These are phyloP conservation scores for Hirtodrosophila cameraria DNA, from an alignment of 2,888 invertebrate genomes.

Conservation along the genomic window DNA sequence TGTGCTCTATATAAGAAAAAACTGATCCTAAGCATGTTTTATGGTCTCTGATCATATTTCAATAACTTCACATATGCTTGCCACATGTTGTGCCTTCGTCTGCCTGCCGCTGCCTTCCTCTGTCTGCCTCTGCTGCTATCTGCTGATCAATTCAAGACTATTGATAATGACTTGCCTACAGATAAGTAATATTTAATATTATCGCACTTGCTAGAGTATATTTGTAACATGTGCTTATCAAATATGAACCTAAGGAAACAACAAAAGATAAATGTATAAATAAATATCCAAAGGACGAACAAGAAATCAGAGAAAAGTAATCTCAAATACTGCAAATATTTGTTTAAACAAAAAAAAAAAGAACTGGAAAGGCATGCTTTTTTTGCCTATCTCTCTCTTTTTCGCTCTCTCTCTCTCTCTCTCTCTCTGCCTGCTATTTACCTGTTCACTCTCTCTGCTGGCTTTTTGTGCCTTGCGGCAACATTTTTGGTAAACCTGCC, in stretches of 20 bases:
- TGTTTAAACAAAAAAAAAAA: conserved; percentile 7
- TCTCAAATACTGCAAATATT: conserved; percentile 13
- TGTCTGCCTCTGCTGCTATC: too few relatives aligned
- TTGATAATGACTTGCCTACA: not conserved
- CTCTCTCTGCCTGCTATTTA: conserved; percentile 23
- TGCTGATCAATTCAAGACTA: conserved; percentile 6
- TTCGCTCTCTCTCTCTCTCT: too few relatives aligned
- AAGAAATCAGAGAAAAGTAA: not conserved
- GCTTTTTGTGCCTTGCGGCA: conserved; percentile 33
- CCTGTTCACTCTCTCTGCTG: not conserved
- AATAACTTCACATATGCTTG: conserved; percentile 13
- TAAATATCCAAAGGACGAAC: conserved; percentile 28
- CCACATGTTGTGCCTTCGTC: too few relatives aligned
- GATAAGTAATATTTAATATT: conserved; percentile 29
- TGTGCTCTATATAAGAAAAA: not conserved
- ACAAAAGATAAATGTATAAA: not conserved
- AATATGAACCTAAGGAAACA: conserved; percentile 25
- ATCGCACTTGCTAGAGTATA: conserved; percentile 52
- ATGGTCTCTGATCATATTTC: not conserved
- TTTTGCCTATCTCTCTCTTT: too few relatives aligned
- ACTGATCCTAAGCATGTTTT: too few relatives aligned
- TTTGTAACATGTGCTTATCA: conserved; percentile 60
- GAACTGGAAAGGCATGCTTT: too few relatives aligned
- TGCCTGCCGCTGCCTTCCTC: too few relatives aligned
- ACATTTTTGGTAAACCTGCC: conserved; percentile 30